These are phyloP conservation scores for Anaspis maculata DNA, from an alignment of 2,888 invertebrate species.

Conservation along the genomic window DNA sequence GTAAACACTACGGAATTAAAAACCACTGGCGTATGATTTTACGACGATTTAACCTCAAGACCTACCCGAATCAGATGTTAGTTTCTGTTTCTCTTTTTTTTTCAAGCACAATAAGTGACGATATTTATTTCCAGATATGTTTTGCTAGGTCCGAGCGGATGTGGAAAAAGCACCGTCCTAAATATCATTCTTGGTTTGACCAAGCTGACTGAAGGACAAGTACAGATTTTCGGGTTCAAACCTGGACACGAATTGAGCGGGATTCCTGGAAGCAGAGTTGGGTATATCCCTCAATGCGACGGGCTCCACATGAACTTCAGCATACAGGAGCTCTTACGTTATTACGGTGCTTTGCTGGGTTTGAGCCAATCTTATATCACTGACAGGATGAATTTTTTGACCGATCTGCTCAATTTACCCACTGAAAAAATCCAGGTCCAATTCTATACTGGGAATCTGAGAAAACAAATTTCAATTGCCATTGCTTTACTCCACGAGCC, in stretches of 20 bases:
- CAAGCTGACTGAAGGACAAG: constrained; percentile 1
- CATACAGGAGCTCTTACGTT: constrained; percentile 1
- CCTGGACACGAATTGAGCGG: constrained; percentile 2
- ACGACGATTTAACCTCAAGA: background rate
- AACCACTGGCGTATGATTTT: background rate
- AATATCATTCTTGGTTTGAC: constrained; percentile 1
- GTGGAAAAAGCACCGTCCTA: constrained; percentile 70
- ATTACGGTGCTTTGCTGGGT: constrained; percentile 2
- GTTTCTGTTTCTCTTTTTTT: too few species aligned
- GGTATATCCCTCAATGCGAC: constrained; percentile 2
- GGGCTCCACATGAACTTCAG: constrained; percentile 1
- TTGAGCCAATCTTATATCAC: background rate
- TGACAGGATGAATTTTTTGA: constrained; percentile 1
- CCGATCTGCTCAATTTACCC: constrained; percentile 1
- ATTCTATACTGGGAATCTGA: background rate
- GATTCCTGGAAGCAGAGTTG: background rate
- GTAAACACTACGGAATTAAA: constrained; percentile 5
- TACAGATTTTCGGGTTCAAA: constrained; percentile 8
- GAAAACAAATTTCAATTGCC: constrained; percentile 1
- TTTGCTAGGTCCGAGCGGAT: constrained; percentile 80
- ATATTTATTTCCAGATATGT: constrained; percentile 81
- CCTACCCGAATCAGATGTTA: constrained; percentile 1
- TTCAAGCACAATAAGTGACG: too few species aligned
- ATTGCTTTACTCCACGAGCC: constrained; percentile 2
- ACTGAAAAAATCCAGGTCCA: background rate